Evolutionary conservation across 2,113 vertebrate species (phyloP).

Genomic region (Falco punctatus): DNA sequence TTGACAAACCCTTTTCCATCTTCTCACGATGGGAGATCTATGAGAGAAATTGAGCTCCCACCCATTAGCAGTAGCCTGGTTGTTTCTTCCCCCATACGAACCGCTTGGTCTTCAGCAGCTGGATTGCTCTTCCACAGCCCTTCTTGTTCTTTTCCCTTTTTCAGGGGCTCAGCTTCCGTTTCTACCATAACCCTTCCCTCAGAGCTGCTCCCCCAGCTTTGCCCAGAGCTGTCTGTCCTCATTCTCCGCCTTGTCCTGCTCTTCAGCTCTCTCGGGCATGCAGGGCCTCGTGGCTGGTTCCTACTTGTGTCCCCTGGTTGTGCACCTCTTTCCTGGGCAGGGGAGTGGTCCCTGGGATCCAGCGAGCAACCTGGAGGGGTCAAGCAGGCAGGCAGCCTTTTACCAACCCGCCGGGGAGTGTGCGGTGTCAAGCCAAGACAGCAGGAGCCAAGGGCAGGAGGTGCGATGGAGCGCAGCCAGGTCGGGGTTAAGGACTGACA

Average conservation of each 20-base stretch:
- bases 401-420: accelerated
- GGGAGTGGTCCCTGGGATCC: not conserved
- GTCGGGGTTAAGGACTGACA: not conserved
- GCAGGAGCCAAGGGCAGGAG: not conserved
- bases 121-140: not conserved
- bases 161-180: not conserved
- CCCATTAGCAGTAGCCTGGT: not conserved
- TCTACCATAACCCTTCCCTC: not conserved
- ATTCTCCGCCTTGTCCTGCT: not conserved
- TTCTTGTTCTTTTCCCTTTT: not conserved
- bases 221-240: not conserved
- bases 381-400: not conserved
- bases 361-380: not conserved
- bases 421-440: not conserved
- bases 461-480: not conserved
- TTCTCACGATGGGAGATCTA: not conserved
- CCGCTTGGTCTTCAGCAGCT: not conserved
- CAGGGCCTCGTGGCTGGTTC: not conserved
- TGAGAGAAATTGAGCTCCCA: not conserved
- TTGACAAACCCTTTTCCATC: not conserved
- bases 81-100: not conserved
- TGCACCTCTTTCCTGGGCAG: not conserved
- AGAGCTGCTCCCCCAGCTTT: not conserved
- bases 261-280: not conserved
- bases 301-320: not conserved